Conservation (phyloP, 1,140 invertebrate species). For the Colletes latitarsis region DNA sequence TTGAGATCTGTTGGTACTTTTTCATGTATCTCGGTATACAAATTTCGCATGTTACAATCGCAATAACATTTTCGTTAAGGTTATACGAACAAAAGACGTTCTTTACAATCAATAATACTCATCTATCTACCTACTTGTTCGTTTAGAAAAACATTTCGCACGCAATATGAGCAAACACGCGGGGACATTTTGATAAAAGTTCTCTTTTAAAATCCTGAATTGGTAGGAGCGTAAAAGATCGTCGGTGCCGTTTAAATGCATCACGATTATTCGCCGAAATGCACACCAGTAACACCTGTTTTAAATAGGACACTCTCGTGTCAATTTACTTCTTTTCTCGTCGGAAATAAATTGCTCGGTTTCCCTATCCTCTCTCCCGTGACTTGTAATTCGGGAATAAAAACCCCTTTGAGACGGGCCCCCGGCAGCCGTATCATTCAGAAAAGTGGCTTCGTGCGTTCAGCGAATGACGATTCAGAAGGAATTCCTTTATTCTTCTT, state of each 20-base stretch:
- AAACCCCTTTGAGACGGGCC: background rate
- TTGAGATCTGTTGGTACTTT: too few relatives aligned
- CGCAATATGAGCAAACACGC: background rate
- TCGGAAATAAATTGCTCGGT: slow-evolving; percentile 19
- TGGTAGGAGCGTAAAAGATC: background rate
- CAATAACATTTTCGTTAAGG: too few relatives aligned
- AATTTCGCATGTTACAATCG: too few relatives aligned
- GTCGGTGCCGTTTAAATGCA: slow-evolving; percentile 10
- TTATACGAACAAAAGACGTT: too few relatives aligned
- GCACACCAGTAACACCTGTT: slow-evolving; percentile 26
- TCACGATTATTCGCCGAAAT: background rate
- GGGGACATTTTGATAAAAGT: background rate
- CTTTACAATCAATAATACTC: too few relatives aligned
- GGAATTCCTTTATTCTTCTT: background rate
- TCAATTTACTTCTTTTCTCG: slow-evolving; percentile 26
- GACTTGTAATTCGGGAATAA: slow-evolving; percentile 6
- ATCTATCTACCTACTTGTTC: background rate
- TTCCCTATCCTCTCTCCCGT: background rate
- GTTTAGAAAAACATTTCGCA: background rate
- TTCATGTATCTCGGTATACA: too few relatives aligned
- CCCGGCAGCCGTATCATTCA: background rate
- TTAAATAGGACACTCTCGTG: slow-evolving; percentile 28
- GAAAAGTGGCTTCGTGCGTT: slow-evolving; percentile 12
- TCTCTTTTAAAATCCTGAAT: background rate
- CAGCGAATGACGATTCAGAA: background rate